Percentiles rank a stretch among this genome's conserved stretches.
phyloP scores from a whole-genome alignment of 1,140 invertebrate genomes.

The Hylyphantes graminicola region DNA sequence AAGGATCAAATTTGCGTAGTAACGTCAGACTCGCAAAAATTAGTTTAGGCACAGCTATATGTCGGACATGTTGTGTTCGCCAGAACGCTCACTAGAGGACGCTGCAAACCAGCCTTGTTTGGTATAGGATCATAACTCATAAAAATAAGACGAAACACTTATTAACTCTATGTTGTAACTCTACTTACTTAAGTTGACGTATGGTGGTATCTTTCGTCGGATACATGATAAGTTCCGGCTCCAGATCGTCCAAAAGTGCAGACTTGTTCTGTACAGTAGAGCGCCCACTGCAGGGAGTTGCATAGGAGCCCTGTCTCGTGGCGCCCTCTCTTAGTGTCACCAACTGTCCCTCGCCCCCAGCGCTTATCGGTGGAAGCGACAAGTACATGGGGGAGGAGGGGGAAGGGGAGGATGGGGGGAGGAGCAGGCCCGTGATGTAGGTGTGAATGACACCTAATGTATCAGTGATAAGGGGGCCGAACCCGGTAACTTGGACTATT shows the following conservation, averaged over 20 bases:
- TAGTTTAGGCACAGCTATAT: too few relatives aligned
- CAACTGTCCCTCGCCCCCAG: constrained; percentile 29
- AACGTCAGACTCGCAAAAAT: too few relatives aligned
- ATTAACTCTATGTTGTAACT: too few relatives aligned
- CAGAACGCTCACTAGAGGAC: too few relatives aligned
- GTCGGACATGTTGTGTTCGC: too few relatives aligned
- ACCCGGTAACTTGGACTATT: constrained; percentile 57
- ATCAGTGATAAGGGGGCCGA: constrained; percentile 61
- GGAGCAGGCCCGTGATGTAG: constrained; percentile 60
- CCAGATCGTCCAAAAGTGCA: constrained; percentile 18
- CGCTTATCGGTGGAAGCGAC: constrained; percentile 51
- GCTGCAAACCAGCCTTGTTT: too few relatives aligned
- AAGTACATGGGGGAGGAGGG: constrained; percentile 35
- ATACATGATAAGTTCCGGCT: constrained; percentile 48
- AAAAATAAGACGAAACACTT: too few relatives aligned
- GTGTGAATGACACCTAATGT: constrained; percentile 62
- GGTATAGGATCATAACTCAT: too few relatives aligned
- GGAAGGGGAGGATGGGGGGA: constrained; percentile 26
- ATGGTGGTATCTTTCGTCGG: constrained; percentile 44
- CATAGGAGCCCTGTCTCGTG: constrained; percentile 3
- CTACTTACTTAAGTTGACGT: constrained; percentile 24
- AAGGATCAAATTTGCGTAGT: too few relatives aligned
- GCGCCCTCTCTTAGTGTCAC: constrained; percentile 14
- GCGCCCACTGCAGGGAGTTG: constrained; percentile 1
- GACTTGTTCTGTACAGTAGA: constrained; percentile 6